phyloP scores from a whole-genome alignment of 2,113 vertebrate genomes.

The Fulica atra region DNA sequence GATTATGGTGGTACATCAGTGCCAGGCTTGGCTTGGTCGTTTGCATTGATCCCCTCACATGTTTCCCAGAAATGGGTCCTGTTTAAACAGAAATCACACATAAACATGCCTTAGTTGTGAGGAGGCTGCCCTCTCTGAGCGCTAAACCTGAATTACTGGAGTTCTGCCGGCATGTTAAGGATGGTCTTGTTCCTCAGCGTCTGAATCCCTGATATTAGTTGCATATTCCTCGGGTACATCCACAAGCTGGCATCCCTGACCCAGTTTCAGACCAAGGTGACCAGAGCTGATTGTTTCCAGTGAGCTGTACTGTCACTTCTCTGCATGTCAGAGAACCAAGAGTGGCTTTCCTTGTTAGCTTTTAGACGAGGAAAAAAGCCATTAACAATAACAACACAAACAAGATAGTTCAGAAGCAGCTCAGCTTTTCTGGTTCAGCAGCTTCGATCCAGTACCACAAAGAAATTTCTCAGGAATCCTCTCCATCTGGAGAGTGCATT shows the following conservation, averaged over 20 bases:
- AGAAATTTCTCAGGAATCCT: neutral
- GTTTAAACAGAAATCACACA: neutral
- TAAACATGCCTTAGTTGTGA: neutral
- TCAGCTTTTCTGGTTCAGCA: neutral
- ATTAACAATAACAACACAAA: conserved; percentile 1
- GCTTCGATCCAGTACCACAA: neutral
- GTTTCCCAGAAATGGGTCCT: neutral
- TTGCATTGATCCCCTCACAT: rapidly evolving
- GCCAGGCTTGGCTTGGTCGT: neutral
- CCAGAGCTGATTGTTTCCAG: conserved; percentile 25
- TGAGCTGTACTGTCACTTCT: conserved; percentile 40
- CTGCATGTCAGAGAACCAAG: neutral
- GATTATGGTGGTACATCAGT: neutral
- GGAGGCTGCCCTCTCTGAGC: neutral
- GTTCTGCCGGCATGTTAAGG: neutral
- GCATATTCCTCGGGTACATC: neutral
- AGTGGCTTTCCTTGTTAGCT: conserved; percentile 30
- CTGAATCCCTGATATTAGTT: neutral
- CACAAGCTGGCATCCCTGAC: conserved; percentile 6
- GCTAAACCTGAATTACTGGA: neutral
- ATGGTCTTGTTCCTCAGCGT: neutral
- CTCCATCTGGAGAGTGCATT: neutral
- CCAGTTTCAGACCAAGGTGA: conserved; percentile 51
- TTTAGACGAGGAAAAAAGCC: neutral
- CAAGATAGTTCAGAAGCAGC: neutral